phyloP scores from a whole-genome alignment of 2,888 invertebrate genomes.

The Melikaiella ostensackeni region DNA sequence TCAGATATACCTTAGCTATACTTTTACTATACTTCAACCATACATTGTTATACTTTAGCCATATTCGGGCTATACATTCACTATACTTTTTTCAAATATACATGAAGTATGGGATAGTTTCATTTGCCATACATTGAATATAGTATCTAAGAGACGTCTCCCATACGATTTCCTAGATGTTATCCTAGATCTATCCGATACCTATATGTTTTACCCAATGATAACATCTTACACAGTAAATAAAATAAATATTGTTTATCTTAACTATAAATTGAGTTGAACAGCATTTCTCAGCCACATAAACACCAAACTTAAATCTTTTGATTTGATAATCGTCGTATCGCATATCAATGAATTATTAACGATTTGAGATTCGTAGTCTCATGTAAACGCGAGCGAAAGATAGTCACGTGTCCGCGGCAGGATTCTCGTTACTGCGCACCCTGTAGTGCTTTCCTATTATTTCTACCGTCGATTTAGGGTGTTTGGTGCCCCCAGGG shows the following conservation, averaged over 20 bases:
- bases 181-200: too few relatives aligned
- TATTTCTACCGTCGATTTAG: constrained; percentile 65
- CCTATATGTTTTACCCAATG: too few relatives aligned
- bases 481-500: constrained; percentile 54
- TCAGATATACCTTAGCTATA: too few relatives aligned
- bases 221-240: not conserved
- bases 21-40: too few relatives aligned
- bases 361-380: not conserved
- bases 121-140: too few relatives aligned
- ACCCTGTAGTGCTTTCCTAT: constrained; percentile 66
- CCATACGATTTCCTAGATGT: too few relatives aligned
- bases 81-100: too few relatives aligned
- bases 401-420: constrained; percentile 63
- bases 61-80: too few relatives aligned
- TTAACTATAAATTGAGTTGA: not conserved
- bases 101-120: too few relatives aligned
- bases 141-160: too few relatives aligned
- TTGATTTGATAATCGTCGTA: not conserved
- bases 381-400: constrained; percentile 30
- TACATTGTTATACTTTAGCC: too few relatives aligned
- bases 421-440: constrained; percentile 68
- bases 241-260: too few relatives aligned
- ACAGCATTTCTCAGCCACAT: not conserved
- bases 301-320: not conserved
- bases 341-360: not conserved